phyloP scores from a whole-genome alignment of 2,797 vertebrate genomes.

The Eulemur albifrons region DNA sequence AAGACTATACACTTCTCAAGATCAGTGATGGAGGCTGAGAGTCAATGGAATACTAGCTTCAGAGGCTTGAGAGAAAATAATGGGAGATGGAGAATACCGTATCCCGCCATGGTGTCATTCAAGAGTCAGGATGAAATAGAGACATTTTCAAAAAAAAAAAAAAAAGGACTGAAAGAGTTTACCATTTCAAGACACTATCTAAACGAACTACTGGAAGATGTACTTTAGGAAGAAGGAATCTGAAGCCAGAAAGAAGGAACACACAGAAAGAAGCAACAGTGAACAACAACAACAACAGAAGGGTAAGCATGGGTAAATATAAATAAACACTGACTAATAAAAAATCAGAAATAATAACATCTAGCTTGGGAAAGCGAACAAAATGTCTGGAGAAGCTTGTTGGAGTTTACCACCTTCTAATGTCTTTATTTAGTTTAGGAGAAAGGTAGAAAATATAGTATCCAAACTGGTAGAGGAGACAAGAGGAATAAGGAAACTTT shows the following conservation, averaged over 20 bases:
- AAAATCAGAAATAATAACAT: neutral
- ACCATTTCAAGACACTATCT: neutral
- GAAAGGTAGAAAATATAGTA: neutral
- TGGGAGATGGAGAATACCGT: neutral
- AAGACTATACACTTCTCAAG: neutral
- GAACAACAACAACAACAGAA: neutral
- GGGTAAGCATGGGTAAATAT: neutral
- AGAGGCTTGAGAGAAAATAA: neutral
- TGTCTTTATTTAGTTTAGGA: neutral
- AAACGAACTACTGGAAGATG: neutral
- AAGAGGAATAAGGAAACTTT: neutral
- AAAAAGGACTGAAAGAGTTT: neutral
- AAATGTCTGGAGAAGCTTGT: neutral
- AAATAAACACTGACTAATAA: neutral
- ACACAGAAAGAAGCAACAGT: neutral
- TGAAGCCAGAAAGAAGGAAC: neutral
- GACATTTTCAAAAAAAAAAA: neutral
- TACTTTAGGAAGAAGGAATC: neutral
- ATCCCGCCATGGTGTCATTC: neutral
- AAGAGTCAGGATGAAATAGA: neutral
- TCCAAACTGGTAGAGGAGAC: neutral
- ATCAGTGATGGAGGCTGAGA: neutral
- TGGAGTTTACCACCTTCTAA: neutral
- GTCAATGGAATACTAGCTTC: neutral
- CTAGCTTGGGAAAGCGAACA: neutral